These are phyloP conservation scores for Nasonia oneida DNA, from an alignment of 2,888 invertebrate species.

Conservation along the genomic window DNA sequence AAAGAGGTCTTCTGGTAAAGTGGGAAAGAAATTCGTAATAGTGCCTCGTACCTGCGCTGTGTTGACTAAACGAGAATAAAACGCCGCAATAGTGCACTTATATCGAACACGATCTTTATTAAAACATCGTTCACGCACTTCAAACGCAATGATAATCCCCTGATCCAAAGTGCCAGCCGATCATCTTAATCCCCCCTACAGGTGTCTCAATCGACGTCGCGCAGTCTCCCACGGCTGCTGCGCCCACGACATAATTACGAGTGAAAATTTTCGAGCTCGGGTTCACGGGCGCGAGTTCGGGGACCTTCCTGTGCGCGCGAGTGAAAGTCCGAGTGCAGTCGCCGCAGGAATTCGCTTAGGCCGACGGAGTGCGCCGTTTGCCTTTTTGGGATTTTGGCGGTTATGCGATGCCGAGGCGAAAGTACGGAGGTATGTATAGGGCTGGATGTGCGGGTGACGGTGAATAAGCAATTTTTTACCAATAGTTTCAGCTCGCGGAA, in stretches of 20 bases:
- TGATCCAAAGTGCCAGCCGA: background rate
- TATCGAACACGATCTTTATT: no score
- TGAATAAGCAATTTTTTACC: no score
- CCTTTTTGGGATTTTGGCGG: background rate
- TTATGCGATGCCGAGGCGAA: background rate
- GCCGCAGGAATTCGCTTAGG: slow-evolving; percentile 39
- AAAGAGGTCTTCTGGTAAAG: background rate
- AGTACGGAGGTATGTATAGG: background rate
- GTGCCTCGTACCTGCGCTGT: no score
- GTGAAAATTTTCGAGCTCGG: slow-evolving; percentile 48
- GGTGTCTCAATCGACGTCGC: background rate
- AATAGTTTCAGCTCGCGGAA: no score
- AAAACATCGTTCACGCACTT: no score
- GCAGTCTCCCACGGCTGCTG: slow-evolving; percentile 29
- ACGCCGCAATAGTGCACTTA: no score
- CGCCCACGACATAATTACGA: slow-evolving; percentile 32
- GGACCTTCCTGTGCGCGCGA: slow-evolving; percentile 28
- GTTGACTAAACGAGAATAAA: no score
- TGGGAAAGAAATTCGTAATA: background rate
- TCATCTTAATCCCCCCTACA: background rate
- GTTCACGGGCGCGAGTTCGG: slow-evolving; percentile 36
- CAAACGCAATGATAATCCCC: background rate
- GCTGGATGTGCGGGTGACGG: no score
- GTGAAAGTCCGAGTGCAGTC: slow-evolving; percentile 37
- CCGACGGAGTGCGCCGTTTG: background rate